phyloP scores from a whole-genome alignment of 2,888 invertebrate genomes.

The Ectobius pallidus region DNA sequence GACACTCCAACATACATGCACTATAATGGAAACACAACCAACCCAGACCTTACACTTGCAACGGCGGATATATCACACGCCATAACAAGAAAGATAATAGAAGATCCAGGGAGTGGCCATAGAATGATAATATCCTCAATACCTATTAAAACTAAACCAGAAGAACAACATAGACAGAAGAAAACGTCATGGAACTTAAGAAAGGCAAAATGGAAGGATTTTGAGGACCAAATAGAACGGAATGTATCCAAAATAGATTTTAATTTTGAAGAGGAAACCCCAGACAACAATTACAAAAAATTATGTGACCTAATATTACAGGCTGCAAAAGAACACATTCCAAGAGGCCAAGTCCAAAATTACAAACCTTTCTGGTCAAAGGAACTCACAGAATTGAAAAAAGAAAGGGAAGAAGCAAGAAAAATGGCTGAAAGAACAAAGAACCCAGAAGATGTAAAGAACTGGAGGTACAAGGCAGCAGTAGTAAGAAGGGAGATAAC shows the following conservation, averaged over 20 bases:
- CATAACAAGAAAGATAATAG: background rate
- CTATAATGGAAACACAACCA: background rate
- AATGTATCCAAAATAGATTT: background rate
- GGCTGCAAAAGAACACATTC: background rate
- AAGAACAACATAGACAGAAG: background rate
- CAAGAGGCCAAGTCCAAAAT: background rate
- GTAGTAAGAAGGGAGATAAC: background rate
- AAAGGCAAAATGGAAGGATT: background rate
- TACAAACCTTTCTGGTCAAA: slow-evolving; percentile 1
- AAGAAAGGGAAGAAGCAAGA: background rate
- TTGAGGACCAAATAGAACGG: background rate
- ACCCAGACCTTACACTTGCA: background rate
- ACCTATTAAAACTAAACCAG: background rate
- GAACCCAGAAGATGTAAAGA: no score
- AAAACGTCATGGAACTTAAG: no score
- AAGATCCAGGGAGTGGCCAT: no score
- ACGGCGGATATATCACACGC: background rate
- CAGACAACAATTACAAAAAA: no score
- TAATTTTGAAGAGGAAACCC: no score
- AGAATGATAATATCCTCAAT: no score
- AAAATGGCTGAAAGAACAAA: no score
- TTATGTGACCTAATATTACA: no score
- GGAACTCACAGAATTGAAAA: background rate
- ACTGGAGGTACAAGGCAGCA: background rate
- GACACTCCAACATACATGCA: background rate